phyloP scores from a whole-genome alignment of 2,113 vertebrate genomes.

The Neogobius melanostomus region DNA sequence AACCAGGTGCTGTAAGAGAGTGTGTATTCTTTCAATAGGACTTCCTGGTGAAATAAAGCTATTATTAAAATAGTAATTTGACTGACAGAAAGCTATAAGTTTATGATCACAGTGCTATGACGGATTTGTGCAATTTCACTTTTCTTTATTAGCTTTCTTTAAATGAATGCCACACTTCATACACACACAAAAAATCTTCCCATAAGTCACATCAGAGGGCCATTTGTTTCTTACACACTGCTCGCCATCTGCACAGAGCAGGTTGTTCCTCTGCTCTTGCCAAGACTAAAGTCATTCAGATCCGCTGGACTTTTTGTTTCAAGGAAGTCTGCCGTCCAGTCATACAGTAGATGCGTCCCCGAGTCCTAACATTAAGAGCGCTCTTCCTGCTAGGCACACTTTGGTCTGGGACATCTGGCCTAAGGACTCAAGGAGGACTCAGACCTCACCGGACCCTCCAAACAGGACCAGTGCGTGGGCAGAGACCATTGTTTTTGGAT shows the following conservation, averaged over 20 bases:
- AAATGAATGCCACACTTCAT: too few relatives aligned
- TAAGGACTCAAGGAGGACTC: constrained; percentile 26
- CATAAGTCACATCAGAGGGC: constrained; percentile 12
- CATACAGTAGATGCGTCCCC: not conserved
- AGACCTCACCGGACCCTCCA: not conserved
- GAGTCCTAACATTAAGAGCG: constrained; percentile 1
- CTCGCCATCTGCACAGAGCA: constrained; percentile 19
- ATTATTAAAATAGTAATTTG: too few relatives aligned
- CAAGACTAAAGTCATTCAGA: constrained; percentile 21
- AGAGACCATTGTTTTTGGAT: constrained; percentile 72
- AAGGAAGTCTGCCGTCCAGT: constrained; percentile 18
- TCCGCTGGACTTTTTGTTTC: constrained; percentile 19
- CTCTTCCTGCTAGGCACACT: constrained; percentile 34
- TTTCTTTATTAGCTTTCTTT: not conserved
- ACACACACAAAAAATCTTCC: not conserved
- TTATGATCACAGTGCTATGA: too few relatives aligned
- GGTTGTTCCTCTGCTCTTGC: constrained; percentile 14
- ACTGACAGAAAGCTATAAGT: too few relatives aligned
- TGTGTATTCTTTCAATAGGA: too few relatives aligned
- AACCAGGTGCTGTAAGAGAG: too few relatives aligned
- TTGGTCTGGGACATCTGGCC: constrained; percentile 67
- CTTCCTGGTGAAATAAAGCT: too few relatives aligned
- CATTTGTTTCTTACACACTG: constrained; percentile 14
- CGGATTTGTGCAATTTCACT: not conserved
- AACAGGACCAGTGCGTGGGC: constrained; percentile 36